Percentiles rank a stretch among this genome's conserved stretches.
Evolutionary conservation across 1,140 invertebrate species (phyloP).

Genomic region (Pseudomyrmex cubaensis): DNA sequence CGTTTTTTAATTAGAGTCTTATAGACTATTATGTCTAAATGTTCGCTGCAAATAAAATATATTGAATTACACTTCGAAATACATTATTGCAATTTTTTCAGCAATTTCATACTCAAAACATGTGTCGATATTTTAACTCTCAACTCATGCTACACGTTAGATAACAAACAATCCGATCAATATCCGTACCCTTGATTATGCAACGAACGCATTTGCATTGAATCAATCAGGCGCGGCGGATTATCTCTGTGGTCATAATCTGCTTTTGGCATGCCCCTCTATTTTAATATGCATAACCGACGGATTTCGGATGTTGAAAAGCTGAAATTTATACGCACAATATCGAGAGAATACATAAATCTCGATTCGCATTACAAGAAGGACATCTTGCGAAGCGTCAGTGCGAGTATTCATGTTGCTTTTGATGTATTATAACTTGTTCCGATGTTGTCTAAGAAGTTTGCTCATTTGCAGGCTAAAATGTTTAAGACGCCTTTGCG

Average conservation of each 20-base stretch:
- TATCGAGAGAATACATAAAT: not conserved
- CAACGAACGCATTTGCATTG: slow-evolving; percentile 70
- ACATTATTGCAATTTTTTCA: too few species aligned
- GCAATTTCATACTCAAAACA: not conserved
- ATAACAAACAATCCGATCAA: slow-evolving; percentile 82
- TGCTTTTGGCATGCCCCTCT: slow-evolving; percentile 81
- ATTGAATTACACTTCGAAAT: not conserved
- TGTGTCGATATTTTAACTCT: not conserved
- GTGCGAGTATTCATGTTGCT: not conserved
- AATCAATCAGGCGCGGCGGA: slow-evolving; percentile 72
- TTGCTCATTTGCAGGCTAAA: slow-evolving; percentile 63
- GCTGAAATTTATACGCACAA: too few species aligned
- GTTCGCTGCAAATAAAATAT: not conserved
- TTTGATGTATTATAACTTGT: slow-evolving; percentile 11
- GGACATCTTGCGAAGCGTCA: not conserved
- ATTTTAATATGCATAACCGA: too few species aligned
- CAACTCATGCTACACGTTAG: not conserved
- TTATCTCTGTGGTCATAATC: slow-evolving; percentile 81
- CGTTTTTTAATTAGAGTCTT: too few species aligned
- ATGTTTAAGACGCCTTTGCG: slow-evolving; percentile 86
- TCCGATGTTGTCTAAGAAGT: slow-evolving; percentile 21
- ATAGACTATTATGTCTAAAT: not conserved
- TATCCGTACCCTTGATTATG: slow-evolving; percentile 68
- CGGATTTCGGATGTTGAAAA: too few species aligned
- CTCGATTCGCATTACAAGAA: not conserved